Conservation (phyloP, 2,113 vertebrate genomes). For the Sylvilagus bachmani region DNA sequence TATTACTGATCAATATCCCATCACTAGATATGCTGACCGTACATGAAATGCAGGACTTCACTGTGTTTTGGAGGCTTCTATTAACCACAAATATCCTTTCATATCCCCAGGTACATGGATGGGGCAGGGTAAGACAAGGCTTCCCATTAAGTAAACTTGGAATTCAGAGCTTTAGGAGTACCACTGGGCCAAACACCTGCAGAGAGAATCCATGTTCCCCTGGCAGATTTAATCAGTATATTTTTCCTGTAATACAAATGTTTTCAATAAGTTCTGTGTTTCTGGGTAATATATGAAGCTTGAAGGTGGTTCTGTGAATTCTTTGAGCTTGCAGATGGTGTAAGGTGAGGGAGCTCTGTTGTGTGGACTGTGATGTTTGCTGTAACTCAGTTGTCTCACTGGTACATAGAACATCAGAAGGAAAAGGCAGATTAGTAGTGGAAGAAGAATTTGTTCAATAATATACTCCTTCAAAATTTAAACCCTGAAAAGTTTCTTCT, state of each 20-base stretch:
- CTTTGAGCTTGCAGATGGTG: not conserved
- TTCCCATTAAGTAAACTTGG: not conserved
- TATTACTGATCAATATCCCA: not conserved
- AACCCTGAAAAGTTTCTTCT: not conserved
- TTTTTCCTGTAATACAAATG: not conserved
- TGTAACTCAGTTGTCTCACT: not conserved
- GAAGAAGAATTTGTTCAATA: not conserved
- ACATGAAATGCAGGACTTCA: too few relatives aligned
- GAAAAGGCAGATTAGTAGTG: not conserved
- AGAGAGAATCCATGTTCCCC: not conserved
- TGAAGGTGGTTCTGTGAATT: not conserved
- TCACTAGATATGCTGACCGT: too few relatives aligned
- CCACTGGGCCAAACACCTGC: too few relatives aligned
- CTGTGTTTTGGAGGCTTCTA: not conserved
- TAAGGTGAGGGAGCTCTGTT: not conserved
- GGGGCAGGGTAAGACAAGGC: accelerated
- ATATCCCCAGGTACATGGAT: not conserved
- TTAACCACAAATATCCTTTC: not conserved
- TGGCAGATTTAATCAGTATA: not conserved
- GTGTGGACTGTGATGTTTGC: not conserved
- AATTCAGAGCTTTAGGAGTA: too few relatives aligned
- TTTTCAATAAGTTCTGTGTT: not conserved
- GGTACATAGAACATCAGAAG: not conserved
- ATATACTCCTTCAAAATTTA: not conserved
- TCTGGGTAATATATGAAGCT: not conserved